Base-by-base conservation (phyloP, 1,140 invertebrate species). In the Streblospio benedicti region DNA sequence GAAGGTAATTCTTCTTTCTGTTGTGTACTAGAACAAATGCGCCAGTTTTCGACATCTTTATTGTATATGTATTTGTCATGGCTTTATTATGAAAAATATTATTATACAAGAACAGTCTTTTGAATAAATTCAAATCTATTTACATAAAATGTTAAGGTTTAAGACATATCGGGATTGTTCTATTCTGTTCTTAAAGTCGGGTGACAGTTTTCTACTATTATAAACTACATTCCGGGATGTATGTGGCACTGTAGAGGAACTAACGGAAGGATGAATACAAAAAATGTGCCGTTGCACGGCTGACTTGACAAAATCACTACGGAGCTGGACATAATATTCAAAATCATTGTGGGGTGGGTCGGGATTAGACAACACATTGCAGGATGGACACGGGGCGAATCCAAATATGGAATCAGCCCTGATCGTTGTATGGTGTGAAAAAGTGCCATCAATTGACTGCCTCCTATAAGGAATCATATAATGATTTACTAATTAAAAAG, bases 1-100 rank as follows among this genome's bases (percentile, higher is more conserved):
- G 67, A 76, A 77, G 69, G 73, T 77, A 61, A 59, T 27, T 49
- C 18, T 9, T 23, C 45, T 28, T 49, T n/a, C 20, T 32, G 31
- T 30, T 54, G 2, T 1, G 18, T 61, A 4, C n/a, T n/a, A n/a
- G n/a, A n/a, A n/a, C n/a, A n/a, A n/a, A n/a, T n/a, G n/a, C n/a
- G n/a, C n/a, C n/a, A n/a, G n/a, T 16, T 28, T 32, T 44, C 47
- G 41, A 25, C 25, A 9, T 62, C 1, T 18, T 60, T 47, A 12
- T 1, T 6, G 23, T 60, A n/a, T 41, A 12, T 38, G 38, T 9
- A 38, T 38, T 38, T 9, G n/a, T 9, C 35, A 38, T 38, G 35
- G 35, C 35, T 38, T 38, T 9, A n/a, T 9, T 9, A 38, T n/a
- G 9, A 38, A 38, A 9, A 9, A 38, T 38, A 9, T 9, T n/a